phyloP scores from a whole-genome alignment of 2,113 vertebrate species.

The Sprattus sprattus region DNA sequence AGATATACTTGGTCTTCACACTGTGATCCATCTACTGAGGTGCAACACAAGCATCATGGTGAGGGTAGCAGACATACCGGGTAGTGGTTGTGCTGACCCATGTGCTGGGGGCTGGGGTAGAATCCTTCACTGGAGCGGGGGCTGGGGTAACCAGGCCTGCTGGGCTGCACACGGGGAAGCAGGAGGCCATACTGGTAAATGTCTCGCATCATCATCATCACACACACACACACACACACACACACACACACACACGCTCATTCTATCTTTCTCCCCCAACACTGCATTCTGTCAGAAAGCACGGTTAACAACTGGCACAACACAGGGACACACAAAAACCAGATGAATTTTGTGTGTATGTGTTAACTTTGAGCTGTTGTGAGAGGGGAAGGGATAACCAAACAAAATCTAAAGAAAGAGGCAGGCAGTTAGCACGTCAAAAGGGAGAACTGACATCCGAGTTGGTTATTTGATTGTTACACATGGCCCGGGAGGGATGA shows the following conservation, averaged over 20 bases:
- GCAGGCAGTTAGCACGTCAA: constrained; percentile 65
- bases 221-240: constrained; percentile 19
- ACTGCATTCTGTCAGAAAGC: constrained; percentile 2
- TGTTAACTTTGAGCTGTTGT: constrained; percentile 60
- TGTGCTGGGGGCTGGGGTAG: constrained; percentile 91
- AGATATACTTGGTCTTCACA: neutral
- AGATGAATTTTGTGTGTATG: constrained; percentile 60
- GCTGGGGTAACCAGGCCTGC: constrained; percentile 95
- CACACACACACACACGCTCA: neutral
- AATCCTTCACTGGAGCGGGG: constrained; percentile 96
- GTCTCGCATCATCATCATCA: constrained; percentile 8
- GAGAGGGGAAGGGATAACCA: constrained; percentile 25
- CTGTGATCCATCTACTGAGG: neutral
- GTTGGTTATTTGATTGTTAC: constrained; percentile 34
- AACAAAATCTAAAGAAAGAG: constrained; percentile 57
- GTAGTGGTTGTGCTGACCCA: constrained; percentile 85
- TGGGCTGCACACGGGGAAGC: constrained; percentile 76
- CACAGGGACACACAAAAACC: constrained; percentile 58
- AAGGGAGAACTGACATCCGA: constrained; percentile 20
- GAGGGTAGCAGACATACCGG: constrained; percentile 75
- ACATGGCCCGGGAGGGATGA: constrained; percentile 19
- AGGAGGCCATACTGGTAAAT: constrained; percentile 25
- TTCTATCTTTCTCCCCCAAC: constrained; percentile 14
- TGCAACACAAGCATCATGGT: neutral
- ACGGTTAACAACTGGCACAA: constrained; percentile 24